Conservation (phyloP, 2,113 vertebrate species). For the Hiodon tergisus region DNA sequence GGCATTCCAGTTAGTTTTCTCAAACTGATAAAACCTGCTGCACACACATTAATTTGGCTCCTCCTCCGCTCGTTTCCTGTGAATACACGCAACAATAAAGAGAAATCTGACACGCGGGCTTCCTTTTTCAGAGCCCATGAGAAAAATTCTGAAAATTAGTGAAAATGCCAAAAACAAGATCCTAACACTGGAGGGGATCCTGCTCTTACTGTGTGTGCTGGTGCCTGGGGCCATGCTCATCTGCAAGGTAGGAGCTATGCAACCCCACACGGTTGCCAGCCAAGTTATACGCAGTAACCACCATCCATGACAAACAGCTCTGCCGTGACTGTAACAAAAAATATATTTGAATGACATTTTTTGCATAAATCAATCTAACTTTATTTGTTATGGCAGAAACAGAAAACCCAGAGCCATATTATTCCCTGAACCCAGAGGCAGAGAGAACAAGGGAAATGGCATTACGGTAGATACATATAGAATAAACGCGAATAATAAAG, state of each 20-base stretch:
- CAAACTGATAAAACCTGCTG: not conserved
- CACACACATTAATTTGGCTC: not conserved
- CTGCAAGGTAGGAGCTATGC: conserved; percentile 52
- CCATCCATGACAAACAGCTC: not conserved
- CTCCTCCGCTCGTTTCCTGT: not conserved
- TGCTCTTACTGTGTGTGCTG: conserved; percentile 55
- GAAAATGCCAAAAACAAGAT: conserved; percentile 62
- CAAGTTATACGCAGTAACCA: no score
- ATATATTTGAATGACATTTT: no score
- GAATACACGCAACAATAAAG: not conserved
- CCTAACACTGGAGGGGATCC: conserved; percentile 54
- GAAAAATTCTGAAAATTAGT: conserved; percentile 48
- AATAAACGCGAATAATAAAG: no score
- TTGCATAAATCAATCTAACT: no score
- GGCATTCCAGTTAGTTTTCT: not conserved
- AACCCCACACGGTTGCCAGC: not conserved
- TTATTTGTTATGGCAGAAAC: no score
- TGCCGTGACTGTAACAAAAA: no score
- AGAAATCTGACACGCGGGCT: conserved; percentile 5
- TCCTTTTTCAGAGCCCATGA: conserved; percentile 40
- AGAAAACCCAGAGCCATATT: no score
- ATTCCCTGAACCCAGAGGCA: no score
- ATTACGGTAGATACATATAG: no score
- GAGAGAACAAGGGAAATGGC: no score
- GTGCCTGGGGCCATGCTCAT: conserved; percentile 50